Evolutionary conservation across 2,113 vertebrate species (phyloP), one percentile per base, ranked within the genome.

Genomic region (Saimiri boliviensis): DNA sequence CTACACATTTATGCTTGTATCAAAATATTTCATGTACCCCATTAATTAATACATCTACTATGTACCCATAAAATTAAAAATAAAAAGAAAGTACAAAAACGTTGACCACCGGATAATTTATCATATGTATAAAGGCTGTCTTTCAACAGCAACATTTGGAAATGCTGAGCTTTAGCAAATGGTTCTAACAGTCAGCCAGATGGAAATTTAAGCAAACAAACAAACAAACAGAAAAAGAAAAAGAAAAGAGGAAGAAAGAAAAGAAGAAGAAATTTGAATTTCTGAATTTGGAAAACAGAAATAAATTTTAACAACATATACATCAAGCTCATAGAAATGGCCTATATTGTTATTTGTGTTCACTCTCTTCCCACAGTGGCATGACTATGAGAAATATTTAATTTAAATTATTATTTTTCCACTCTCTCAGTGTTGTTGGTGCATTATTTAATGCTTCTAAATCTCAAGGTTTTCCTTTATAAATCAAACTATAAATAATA

Each of bases 81-180:
- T 23, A 58, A 58, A 21, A 68, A 77, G 81, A 47, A 85, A 74
- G 91, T 83, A 77, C 20, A 70, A 32, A 47, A 89, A 86, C 90
- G 88, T 94, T 45, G 40, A 54, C 97, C 83, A 91, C 52, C 74
- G 88, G 96, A 20, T 42, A 58, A 23, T 23, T 25, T 58, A 25
- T 76, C 70, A 86, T 32, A 92, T 35, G 58, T 80, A 95, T 89
- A 86, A 91, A 30, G 13, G 40, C 63, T 93, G 79, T 97, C 86
- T 80, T 86, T 92, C 16, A 96, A 77, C 77, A 95, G 60, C 79
- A 96, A 80, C 12, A 93, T 90, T 96, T 87, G 81, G 86, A 92
- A 96, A 95, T 58, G 45, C 30, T n/a, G 77, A 96, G 4, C 9
- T 42, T 56, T 77, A 91, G 45, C 58, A 79, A 80, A 84, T 70